phyloP scores from a whole-genome alignment of 1,140 invertebrate genomes.

The Drosophila gunungcola region DNA sequence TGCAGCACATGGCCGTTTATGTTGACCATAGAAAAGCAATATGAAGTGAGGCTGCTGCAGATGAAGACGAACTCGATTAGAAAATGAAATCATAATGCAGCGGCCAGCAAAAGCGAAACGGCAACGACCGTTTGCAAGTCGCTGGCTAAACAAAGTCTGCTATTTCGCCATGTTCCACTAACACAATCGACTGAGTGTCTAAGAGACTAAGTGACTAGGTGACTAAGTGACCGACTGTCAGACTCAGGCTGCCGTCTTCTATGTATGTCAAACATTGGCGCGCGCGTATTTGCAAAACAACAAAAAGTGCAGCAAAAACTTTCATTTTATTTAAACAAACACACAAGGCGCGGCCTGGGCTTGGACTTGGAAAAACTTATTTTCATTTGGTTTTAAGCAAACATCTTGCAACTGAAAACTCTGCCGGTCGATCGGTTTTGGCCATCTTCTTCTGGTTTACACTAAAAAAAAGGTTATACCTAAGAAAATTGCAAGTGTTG shows the following conservation, averaged over 20 bases:
- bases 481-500: too few species aligned
- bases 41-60: conserved; percentile 45
- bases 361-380: conserved; percentile 75
- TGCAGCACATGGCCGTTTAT: conserved; percentile 39
- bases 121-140: conserved; percentile 74
- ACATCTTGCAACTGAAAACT: conserved; percentile 44
- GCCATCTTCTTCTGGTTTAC: conserved; percentile 23
- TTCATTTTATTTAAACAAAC: conserved; percentile 83
- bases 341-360: conserved; percentile 74
- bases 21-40: conserved; percentile 60
- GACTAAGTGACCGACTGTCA: conserved; percentile 34
- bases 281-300: conserved; percentile 41
- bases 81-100: conserved; percentile 74
- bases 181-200: conserved; percentile 34
- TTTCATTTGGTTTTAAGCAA: conserved; percentile 77
- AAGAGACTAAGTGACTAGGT: conserved; percentile 2
- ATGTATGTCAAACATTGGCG: conserved; percentile 80
- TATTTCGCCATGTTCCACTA: conserved; percentile 46
- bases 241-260: conserved; percentile 50
- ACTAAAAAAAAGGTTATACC: not conserved
- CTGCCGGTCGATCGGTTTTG: conserved; percentile 4
- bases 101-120: conserved; percentile 57
- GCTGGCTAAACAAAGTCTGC: conserved; percentile 69
- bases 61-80: conserved; percentile 60
- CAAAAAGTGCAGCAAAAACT: conserved; percentile 66